phyloP scores from a whole-genome alignment of 2,888 invertebrate genomes.

The Euplexia lucipara region DNA sequence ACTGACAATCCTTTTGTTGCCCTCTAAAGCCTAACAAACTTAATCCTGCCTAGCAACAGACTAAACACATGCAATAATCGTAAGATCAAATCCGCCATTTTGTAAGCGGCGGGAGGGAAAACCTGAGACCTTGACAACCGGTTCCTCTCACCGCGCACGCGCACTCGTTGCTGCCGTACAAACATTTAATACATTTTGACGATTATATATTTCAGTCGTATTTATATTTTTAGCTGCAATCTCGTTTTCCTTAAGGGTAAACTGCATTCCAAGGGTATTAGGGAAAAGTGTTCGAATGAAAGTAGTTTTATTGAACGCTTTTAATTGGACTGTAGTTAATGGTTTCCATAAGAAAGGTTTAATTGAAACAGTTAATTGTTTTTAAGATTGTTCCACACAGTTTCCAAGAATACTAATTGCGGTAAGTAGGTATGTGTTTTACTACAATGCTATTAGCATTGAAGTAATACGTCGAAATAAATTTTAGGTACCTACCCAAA shows the following conservation, averaged over 20 bases:
- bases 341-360: no score
- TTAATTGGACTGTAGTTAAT: conserved; percentile 4
- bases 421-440: no score
- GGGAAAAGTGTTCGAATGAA: conserved; percentile 24
- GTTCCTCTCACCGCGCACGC: conserved; percentile 77
- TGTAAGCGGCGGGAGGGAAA: conserved; percentile 79
- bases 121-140: conserved; percentile 88
- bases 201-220: conserved; percentile 55
- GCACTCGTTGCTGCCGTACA: conserved; percentile 56
- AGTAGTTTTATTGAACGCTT: conserved; percentile 22
- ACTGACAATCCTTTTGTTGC: conserved; percentile 25
- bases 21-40: conserved; percentile 35
- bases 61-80: conserved; percentile 66
- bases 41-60: conserved; percentile 68
- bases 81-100: conserved; percentile 75
- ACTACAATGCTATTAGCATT: no score
- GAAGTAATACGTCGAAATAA: no score
- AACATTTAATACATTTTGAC: conserved; percentile 60
- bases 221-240: conserved; percentile 33
- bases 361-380: no score
- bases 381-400: no score
- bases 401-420: no score
- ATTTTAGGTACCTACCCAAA: no score
- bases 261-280: conserved; percentile 36
- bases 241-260: conserved; percentile 39